Conservation (phyloP, 2,113 vertebrate genomes). For the Fregetta grallaria region DNA sequence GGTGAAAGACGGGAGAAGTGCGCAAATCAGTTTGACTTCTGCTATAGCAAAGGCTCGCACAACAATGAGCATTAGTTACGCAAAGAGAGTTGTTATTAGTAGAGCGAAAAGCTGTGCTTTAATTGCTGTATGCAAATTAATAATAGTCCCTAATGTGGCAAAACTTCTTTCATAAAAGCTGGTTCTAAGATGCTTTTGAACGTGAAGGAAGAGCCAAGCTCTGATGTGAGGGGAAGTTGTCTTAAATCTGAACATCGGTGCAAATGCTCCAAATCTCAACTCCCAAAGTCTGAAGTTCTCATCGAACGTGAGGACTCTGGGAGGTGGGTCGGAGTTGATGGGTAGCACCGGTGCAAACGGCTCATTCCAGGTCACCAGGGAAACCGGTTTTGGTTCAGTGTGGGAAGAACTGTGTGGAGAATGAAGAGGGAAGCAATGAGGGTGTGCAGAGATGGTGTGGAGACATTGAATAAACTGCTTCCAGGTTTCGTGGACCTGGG, state of each 20-base stretch:
- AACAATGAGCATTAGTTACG: not conserved
- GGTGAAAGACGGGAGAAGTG: not conserved
- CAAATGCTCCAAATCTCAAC: not conserved
- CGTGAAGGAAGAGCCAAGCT: not conserved
- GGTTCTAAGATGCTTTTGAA: not conserved
- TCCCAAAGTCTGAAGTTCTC: not conserved
- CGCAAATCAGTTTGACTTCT: not conserved
- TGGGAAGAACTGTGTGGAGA: not conserved
- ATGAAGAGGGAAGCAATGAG: not conserved
- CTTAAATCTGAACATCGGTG: not conserved
- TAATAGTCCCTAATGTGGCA: not conserved
- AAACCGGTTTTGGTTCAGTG: rapidly evolving
- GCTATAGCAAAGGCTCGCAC: not conserved
- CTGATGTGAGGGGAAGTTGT: not conserved
- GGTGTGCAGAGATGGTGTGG: rapidly evolving
- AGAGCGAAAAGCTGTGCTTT: not conserved
- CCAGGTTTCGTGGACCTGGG: not conserved
- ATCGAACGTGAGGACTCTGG: not conserved
- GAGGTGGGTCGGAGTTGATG: not conserved
- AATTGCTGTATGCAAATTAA: not conserved
- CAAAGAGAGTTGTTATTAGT: not conserved
- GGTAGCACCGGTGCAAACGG: not conserved
- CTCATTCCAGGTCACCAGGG: not conserved
- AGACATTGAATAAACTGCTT: not conserved
- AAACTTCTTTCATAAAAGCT: not conserved